These are phyloP conservation scores for Palythoa heliodiscus DNA, from an alignment of 92 coral and sea anemone species.

Conservation along the genomic window DNA sequence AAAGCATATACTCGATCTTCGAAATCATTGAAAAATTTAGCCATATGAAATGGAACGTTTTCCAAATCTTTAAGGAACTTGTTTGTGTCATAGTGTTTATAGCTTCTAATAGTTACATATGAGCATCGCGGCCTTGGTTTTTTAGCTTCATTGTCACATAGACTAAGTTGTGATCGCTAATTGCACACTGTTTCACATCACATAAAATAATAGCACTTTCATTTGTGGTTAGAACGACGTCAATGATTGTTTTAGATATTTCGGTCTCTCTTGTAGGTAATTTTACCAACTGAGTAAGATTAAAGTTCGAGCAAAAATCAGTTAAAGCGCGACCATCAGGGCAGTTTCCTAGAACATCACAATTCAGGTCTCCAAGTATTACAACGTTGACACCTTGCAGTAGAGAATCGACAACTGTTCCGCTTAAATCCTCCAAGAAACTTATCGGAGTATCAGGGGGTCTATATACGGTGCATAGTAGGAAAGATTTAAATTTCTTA, in stretches of 20 bases:
- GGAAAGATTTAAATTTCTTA: no score
- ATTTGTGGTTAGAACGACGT: slow-evolving; percentile 54
- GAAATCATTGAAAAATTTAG: slow-evolving; percentile 57
- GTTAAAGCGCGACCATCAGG: slow-evolving; percentile 21
- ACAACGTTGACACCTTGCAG: slow-evolving; percentile 48
- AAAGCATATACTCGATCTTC: slow-evolving; percentile 61
- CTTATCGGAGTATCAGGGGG: neutral
- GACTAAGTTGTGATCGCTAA: slow-evolving; percentile 62
- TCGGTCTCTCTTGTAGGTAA: slow-evolving; percentile 65
- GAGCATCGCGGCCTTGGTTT: slow-evolving; percentile 38
- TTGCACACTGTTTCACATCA: slow-evolving; percentile 37
- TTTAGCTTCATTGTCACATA: slow-evolving; percentile 50
- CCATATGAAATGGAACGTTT: no score
- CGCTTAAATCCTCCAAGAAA: neutral
- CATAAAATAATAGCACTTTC: slow-evolving; percentile 34
- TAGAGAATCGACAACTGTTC: slow-evolving; percentile 46
- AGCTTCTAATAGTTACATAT: no score
- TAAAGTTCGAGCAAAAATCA: slow-evolving; percentile 40
- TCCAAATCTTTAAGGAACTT: no score
- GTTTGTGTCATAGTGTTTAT: no score
- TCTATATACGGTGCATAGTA: neutral
- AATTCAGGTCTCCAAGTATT: slow-evolving; percentile 54
- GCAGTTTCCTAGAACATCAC: slow-evolving; percentile 38
- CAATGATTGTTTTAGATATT: slow-evolving; percentile 50
- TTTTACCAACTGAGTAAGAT: slow-evolving; percentile 51